These are phyloP conservation scores for Amyelois transitella DNA, from an alignment of 1,140 invertebrate species.

Conservation along the genomic window DNA sequence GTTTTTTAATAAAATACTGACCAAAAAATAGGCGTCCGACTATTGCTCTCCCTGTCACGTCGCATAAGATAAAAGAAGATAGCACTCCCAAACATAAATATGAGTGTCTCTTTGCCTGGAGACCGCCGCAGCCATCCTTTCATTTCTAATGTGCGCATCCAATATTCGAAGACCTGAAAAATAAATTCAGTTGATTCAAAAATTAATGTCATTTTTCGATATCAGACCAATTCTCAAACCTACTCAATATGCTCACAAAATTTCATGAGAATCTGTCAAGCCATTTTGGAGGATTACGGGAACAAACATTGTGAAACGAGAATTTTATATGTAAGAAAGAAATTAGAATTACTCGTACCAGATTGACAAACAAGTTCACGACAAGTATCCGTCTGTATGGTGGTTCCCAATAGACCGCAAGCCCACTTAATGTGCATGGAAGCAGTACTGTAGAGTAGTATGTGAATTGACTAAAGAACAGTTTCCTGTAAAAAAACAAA, in stretches of 20 bases:
- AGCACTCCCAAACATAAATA: conserved; percentile 69
- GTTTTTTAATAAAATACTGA: conserved; percentile 23
- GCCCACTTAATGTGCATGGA: conserved; percentile 63
- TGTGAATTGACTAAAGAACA: conserved; percentile 62
- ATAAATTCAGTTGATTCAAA: too few species aligned
- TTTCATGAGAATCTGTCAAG: too few species aligned
- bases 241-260: too few species aligned
- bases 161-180: conserved; percentile 68
- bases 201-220: too few species aligned
- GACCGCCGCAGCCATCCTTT: conserved; percentile 63
- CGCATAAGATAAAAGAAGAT: conserved; percentile 70
- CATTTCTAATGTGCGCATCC: conserved; percentile 63
- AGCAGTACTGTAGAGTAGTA: conserved; percentile 67
- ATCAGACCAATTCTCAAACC: too few species aligned
- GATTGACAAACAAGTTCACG: conserved; percentile 68
- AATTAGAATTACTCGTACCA: conserved; percentile 41
- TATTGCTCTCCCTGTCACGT: conserved; percentile 55
- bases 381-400: conserved; percentile 65
- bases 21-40: conserved; percentile 66
- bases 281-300: too few species aligned
- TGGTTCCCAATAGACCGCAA: conserved; percentile 67
- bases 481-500: conserved; percentile 39
- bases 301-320: too few species aligned
- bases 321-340: neutral
- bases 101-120: conserved; percentile 52